These are phyloP conservation scores for Scaeva pyrastri DNA, from an alignment of 2,888 invertebrate species.

Conservation along the genomic window DNA sequence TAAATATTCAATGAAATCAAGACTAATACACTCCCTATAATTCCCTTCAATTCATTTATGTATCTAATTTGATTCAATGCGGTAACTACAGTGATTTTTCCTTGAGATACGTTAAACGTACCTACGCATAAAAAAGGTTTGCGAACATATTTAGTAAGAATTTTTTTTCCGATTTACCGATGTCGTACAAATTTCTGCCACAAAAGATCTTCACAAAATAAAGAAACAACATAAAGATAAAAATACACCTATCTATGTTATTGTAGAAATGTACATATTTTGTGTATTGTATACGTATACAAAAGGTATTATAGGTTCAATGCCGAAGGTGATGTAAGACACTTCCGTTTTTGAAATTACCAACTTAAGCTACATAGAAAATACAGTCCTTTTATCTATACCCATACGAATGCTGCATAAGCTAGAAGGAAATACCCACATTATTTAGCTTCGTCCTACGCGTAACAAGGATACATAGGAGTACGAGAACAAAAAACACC, in stretches of 20 bases:
- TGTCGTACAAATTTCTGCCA: conserved; percentile 22
- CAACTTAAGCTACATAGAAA: not conserved
- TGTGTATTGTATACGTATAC: not conserved
- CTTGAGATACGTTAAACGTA: conserved; percentile 11
- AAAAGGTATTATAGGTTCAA: conserved; percentile 13
- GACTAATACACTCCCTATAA: not conserved
- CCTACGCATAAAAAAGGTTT: conserved; percentile 15
- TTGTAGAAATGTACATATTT: not conserved
- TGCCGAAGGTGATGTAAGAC: not conserved
- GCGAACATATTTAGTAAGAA: not conserved
- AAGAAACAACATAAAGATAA: not conserved
- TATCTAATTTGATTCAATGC: not conserved
- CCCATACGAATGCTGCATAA: conserved; percentile 1
- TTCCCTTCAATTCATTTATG: not conserved
- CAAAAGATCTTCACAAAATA: not conserved
- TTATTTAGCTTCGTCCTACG: not conserved
- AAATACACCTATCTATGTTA: no score
- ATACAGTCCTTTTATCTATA: not conserved
- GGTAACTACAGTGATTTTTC: conserved; percentile 5
- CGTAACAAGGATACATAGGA: not conserved
- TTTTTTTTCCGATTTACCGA: not conserved
- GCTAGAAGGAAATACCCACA: not conserved
- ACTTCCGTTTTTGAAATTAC: conserved; percentile 20
- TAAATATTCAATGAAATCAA: conserved; percentile 11
- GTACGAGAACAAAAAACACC: no score